Base-by-base conservation (phyloP, 2,113 vertebrate genomes). In the Epinephelus fuscoguttatus region DNA sequence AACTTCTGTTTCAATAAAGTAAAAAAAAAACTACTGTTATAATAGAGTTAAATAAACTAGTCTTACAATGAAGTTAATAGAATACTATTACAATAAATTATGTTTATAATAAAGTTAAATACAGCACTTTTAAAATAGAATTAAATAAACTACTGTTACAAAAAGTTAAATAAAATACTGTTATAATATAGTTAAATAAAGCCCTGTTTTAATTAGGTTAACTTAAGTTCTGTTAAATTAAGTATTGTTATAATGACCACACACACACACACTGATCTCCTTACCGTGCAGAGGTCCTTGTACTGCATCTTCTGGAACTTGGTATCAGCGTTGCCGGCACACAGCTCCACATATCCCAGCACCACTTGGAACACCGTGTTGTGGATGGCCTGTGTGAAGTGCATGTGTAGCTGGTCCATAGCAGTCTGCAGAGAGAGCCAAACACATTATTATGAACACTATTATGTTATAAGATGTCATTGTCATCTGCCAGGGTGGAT, bases 391-490 rank as follows among this genome's bases (percentile, higher is more conserved):
- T 99, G 98, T 66, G 98, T 99, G 91, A 99, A 99, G 94, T 99
- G 98, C 98, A 99, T 99, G 89, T 99, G 98, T 75, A 99, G 96
- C 90, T 99, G 98, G 93, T 99, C 98, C 98, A 99, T 99, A 45
- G 98, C 98, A 57, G 98, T 99, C 98, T 99, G 86, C 75, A 90
- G 86, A 89, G 59, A 90, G 76, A 84, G 61, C 61, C 87, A 85
- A 73, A 80, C 23, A 78, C 23, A 62, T 12, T 3, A 45, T 87
- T 49, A 57, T 1, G 64, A 86, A 88, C 84, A 68, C 75, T 8
- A 83, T 85, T 78, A 21, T 49, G 55, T 23, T 72, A 27, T 27
- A 76, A 55, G 66, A 80, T 66, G 75, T 53, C 62, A 73, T 37
- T 18, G 52, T 57, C 67, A 80, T 69, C 70, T 76, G 74, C 64